A percentile compares a stretch with the other conserved stretches of the same genome.
Conservation (phyloP, 2,797 vertebrate genomes). For the Micrastur ruficollis region DNA sequence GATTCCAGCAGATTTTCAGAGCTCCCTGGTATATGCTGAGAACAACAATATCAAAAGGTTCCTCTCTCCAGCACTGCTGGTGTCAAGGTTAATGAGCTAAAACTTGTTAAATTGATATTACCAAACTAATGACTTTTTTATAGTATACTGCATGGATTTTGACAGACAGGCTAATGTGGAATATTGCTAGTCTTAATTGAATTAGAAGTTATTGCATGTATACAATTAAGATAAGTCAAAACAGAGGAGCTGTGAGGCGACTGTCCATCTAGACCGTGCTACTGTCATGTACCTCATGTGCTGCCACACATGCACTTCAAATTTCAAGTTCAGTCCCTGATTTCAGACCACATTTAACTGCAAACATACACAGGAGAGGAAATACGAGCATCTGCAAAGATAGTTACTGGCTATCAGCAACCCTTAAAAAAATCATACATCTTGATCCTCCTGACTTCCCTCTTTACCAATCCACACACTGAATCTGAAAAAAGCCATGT, state of each 20-base stretch:
- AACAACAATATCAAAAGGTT: slow-evolving; percentile 37
- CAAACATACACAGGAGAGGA: not conserved
- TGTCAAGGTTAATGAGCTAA: slow-evolving; percentile 68
- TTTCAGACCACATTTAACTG: not conserved
- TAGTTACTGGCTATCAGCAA: not conserved
- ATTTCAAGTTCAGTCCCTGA: not conserved
- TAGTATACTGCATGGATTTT: slow-evolving; percentile 50
- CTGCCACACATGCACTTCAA: not conserved
- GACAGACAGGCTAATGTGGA: slow-evolving; percentile 43
- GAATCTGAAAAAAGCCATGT: not conserved
- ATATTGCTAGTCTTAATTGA: slow-evolving; percentile 46
- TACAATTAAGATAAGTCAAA: slow-evolving; percentile 32
- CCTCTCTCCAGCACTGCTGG: slow-evolving; percentile 30
- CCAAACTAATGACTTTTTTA: slow-evolving; percentile 63
- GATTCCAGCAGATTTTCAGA: not conserved
- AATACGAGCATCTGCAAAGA: not conserved
- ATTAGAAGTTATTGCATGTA: slow-evolving; percentile 53
- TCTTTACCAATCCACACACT: not conserved
- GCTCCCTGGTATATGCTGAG: not conserved
- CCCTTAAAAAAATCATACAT: not conserved
- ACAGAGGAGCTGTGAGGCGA: not conserved
- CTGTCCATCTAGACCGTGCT: not conserved
- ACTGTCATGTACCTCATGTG: not conserved
- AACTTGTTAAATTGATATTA: slow-evolving; percentile 66
- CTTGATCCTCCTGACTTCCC: not conserved